Conservation (phyloP, 2,797 vertebrate species). For the Picus viridis region DNA sequence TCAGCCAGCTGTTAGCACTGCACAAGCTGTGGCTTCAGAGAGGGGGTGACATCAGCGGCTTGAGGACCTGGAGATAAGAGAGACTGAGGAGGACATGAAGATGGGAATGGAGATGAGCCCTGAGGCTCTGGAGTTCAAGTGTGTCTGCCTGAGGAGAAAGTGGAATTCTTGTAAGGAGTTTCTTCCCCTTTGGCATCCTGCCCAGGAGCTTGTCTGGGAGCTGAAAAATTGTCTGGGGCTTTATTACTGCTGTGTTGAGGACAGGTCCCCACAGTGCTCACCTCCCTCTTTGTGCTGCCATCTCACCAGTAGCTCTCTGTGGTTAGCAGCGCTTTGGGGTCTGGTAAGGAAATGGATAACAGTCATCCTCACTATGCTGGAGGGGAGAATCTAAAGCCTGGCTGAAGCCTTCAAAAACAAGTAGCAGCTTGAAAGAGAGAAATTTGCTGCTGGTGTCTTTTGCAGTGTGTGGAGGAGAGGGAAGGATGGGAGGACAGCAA, state of each 20-base stretch:
- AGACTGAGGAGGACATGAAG: neutral
- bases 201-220: neutral
- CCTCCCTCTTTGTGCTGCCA: neutral
- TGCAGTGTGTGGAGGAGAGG: neutral
- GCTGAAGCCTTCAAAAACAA: neutral
- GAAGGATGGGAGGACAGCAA: neutral
- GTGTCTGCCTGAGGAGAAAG: neutral
- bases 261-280: neutral
- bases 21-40: neutral
- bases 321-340: neutral
- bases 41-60: neutral
- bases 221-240: neutral
- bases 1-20: neutral
- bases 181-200: neutral
- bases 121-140: neutral
- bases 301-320: neutral
- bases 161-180: neutral
- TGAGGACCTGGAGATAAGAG: neutral
- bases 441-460: neutral
- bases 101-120: fast-evolving
- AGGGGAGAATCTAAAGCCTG: neutral
- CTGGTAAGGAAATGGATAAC: neutral
- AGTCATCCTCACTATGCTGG: neutral
- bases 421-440: neutral
- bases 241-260: neutral